Evolutionary conservation across 2,113 vertebrate species (phyloP).

Genomic region (Polypterus senegalus): DNA sequence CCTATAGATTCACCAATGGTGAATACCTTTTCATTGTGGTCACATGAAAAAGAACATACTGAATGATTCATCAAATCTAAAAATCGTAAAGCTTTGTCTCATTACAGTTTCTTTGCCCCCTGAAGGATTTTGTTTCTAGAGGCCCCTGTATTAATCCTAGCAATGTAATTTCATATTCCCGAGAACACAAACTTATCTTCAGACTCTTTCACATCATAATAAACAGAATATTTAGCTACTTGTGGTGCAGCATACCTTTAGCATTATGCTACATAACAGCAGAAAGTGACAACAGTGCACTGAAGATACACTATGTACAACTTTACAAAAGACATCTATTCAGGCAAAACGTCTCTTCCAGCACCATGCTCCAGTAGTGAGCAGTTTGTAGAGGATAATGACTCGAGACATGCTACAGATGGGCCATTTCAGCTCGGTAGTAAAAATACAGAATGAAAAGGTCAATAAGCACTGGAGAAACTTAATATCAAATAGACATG

Average conservation of each 20-base stretch:
- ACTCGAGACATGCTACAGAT: conserved; percentile 30
- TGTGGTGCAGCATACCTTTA: not conserved
- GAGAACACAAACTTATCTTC: too few species aligned
- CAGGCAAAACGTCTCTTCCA: conserved; percentile 14
- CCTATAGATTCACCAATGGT: too few species aligned
- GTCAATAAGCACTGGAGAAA: conserved; percentile 49
- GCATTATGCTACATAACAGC: not conserved
- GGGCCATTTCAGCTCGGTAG: conserved; percentile 30
- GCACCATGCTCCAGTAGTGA: conserved; percentile 26
- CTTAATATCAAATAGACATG: conserved; percentile 52
- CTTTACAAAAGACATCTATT: not conserved
- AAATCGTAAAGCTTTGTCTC: too few species aligned
- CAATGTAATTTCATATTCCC: too few species aligned
- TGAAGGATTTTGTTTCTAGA: too few species aligned
- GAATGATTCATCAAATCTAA: too few species aligned
- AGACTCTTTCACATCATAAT: too few species aligned
- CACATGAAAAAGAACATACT: too few species aligned
- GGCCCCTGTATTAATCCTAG: too few species aligned
- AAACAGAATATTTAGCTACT: too few species aligned
- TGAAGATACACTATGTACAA: not conserved
- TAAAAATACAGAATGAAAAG: conserved; percentile 46
- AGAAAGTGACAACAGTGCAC: not conserved
- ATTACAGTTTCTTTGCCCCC: too few species aligned
- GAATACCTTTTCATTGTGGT: too few species aligned
- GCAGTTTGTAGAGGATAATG: conserved; percentile 32